Evolutionary conservation across 2,797 vertebrate species (phyloP).

Genomic region (Enteromius paludinosus): DNA sequence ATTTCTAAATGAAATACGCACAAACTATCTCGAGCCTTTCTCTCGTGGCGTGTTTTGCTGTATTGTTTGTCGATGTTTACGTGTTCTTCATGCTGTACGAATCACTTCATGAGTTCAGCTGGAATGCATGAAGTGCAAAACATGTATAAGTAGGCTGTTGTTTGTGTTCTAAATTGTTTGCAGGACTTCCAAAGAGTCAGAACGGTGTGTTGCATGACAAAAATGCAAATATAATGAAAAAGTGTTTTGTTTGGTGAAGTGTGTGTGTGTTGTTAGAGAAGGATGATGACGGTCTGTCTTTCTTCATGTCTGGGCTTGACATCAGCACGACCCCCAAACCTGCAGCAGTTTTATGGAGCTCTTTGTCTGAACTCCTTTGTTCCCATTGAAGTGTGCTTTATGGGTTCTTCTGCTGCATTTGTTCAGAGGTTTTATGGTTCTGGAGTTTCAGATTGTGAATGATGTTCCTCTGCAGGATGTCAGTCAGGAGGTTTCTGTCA

Average conservation of each 20-base stretch:
- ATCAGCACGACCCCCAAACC: slow-evolving; percentile 16
- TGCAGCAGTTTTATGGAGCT: slow-evolving; percentile 4
- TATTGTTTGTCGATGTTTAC: not conserved
- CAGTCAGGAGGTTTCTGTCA: slow-evolving; percentile 29
- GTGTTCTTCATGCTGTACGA: not conserved
- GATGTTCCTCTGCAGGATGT: slow-evolving; percentile 38
- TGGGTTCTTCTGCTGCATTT: not conserved
- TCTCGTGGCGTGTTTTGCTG: not conserved
- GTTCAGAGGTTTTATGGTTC: not conserved
- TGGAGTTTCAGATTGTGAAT: not conserved
- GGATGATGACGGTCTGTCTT: slow-evolving; percentile 10
- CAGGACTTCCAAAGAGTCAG: not conserved
- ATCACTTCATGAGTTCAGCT: not conserved
- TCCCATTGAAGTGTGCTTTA: slow-evolving; percentile 15
- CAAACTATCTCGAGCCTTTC: not conserved
- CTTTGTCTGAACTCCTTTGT: slow-evolving; percentile 16
- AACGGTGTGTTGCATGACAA: not conserved
- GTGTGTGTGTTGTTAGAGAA: not conserved
- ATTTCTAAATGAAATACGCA: not conserved
- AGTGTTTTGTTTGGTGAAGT: not conserved
- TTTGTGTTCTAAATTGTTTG: not conserved
- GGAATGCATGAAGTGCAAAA: not conserved
- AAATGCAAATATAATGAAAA: not conserved
- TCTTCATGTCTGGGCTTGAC: slow-evolving; percentile 43
- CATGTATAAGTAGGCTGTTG: not conserved